Evolutionary conservation across 2,113 vertebrate genomes (phyloP), one percentile per base, ranked within the genome.

Genomic region (Struthidea cinerea): DNA sequence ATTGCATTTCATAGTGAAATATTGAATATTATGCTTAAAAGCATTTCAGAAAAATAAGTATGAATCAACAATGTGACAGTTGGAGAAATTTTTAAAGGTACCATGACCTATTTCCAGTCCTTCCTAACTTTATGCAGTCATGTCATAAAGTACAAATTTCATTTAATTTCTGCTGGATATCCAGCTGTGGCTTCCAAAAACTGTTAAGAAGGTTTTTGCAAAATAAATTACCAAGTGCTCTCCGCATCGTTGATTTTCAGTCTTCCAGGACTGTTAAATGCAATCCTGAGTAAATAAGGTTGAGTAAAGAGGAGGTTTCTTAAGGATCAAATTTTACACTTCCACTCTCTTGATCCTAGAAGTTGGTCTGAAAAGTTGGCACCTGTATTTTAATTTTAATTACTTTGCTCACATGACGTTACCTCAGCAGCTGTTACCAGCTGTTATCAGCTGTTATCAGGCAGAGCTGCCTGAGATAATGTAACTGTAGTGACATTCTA

Each of bases 161-260:
- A 24, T 55, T 87, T 91, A 50, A 86, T 81, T 71, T 85, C 52
- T 85, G 24, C 63, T 65, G 44, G 20, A 47, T 80, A 68, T 71
- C n/a, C 81, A 86, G n/a, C 71, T 81, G 67, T 81, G 78, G 28
- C 41, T 88, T 92, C 47, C 50, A 80, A 86, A 92, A 90, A 61
- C 37, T 28, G 9, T 55, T 94, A 33, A 75, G 67, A 78, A 76
- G 83, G 88, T 89, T 97, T 90, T 93, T 75, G 85, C 88, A 97
- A 76, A 95, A 93, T 80, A 95, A 98, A 98, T 98, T 97, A 96
- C 74, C 84, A 81, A 94, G 78, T 96, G 92, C 93, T 98, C 98
- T 98, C 98, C 97, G 97, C 98, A 97, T 98, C 97, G 21, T 97
- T 98, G 96, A 95, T 92, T 96, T 96, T 98, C 98, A 98, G 94